These are phyloP conservation scores for Sebastes glaucus DNA, from an alignment of 2,797 vertebrate species.

Conservation along the genomic window DNA sequence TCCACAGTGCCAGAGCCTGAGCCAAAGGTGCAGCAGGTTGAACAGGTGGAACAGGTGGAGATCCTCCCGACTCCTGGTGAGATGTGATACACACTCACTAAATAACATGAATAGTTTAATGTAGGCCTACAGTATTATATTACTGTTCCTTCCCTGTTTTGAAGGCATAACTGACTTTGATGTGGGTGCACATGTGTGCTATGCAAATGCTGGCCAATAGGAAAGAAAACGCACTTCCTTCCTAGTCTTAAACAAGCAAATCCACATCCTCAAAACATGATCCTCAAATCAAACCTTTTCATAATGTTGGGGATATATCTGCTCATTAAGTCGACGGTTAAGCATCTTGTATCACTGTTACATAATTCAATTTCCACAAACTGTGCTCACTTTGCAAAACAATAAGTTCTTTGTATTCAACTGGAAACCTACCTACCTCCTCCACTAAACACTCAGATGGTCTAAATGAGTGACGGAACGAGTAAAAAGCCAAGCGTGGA, in stretches of 20 bases:
- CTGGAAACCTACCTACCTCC: constrained; percentile 4
- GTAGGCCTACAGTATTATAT: not conserved
- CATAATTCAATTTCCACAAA: constrained; percentile 28
- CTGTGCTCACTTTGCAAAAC: constrained; percentile 37
- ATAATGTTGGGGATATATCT: not conserved
- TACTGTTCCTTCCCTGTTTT: not conserved
- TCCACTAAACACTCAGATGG: constrained; percentile 1
- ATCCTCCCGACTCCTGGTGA: constrained; percentile 70
- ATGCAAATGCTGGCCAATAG: not conserved
- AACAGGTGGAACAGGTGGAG: constrained; percentile 62
- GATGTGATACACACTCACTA: not conserved
- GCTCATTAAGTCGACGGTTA: not conserved
- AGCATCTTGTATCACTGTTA: constrained; percentile 25
- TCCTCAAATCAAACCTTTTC: not conserved
- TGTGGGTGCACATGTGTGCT: not conserved
- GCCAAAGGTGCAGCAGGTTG: constrained; percentile 39
- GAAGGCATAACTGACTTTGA: not conserved
- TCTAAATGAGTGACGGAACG: constrained; percentile 39
- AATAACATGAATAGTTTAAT: not conserved
- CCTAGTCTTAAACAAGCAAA: constrained; percentile 3
- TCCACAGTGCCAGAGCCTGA: constrained; percentile 65
- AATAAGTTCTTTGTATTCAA: constrained; percentile 53
- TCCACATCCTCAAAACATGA: constrained; percentile 15
- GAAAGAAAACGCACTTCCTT: constrained; percentile 1
- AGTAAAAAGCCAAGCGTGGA: constrained; percentile 27